Conservation (phyloP, 2,797 vertebrate genomes). For the Sebastiscus tertius region DNA sequence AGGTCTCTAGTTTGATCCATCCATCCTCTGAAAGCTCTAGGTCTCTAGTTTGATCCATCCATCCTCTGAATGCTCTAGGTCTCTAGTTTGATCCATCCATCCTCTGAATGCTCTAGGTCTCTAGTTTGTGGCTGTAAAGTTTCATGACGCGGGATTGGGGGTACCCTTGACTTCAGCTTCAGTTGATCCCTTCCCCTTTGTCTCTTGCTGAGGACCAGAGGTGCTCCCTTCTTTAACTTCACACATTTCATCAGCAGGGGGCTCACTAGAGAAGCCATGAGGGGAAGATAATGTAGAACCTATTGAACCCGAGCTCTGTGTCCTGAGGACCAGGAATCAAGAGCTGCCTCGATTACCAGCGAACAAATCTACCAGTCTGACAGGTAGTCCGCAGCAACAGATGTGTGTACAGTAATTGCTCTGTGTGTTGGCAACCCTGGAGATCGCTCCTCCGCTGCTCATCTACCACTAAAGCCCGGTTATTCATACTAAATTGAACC, state of each 20-base stretch:
- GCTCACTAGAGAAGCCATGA: neutral
- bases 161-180: neutral
- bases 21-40: too few relatives aligned
- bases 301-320: neutral
- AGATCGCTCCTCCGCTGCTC: slow-evolving; percentile 39
- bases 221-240: neutral
- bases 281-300: neutral
- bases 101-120: too few relatives aligned
- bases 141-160: too few relatives aligned
- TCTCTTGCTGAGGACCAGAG: neutral
- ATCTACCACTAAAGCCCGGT: slow-evolving; percentile 46
- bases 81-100: too few relatives aligned
- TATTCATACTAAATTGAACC: slow-evolving; percentile 47
- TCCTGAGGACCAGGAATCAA: slow-evolving; percentile 11
- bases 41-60: too few relatives aligned
- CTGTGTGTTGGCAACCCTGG: slow-evolving; percentile 38
- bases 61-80: too few relatives aligned
- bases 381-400: slow-evolving; percentile 57
- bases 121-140: too few relatives aligned
- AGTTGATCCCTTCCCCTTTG: neutral
- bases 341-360: slow-evolving; percentile 6
- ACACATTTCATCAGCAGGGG: neutral
- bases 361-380: slow-evolving; percentile 37
- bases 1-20: too few relatives aligned
- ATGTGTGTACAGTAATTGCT: slow-evolving; percentile 60